These are phyloP conservation scores for Phoebastria nigripes DNA, from an alignment of 2,797 vertebrate species.

Conservation along the genomic window DNA sequence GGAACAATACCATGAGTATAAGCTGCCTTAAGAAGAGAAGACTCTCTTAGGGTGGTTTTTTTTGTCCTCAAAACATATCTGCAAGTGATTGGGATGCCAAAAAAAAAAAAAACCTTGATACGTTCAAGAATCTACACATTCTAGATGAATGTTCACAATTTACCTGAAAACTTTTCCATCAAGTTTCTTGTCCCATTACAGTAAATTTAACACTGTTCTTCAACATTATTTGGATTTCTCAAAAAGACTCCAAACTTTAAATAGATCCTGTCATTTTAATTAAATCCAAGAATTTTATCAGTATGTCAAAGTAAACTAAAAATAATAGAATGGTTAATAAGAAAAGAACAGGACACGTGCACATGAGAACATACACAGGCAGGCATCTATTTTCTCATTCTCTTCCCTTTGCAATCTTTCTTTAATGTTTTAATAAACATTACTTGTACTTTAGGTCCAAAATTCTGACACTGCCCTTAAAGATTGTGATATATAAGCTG, in stretches of 20 bases:
- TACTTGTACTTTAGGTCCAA: neutral
- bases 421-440: neutral
- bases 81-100: neutral
- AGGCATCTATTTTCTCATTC: neutral
- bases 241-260: neutral
- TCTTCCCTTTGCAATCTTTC: neutral
- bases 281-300: neutral
- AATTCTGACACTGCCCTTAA: neutral
- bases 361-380: neutral
- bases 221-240: neutral
- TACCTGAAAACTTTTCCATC: neutral
- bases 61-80: neutral
- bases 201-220: neutral
- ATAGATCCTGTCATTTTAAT: neutral
- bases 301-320: neutral
- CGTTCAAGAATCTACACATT: accelerated
- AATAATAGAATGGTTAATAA: neutral
- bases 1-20: neutral
- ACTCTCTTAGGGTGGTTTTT: accelerated
- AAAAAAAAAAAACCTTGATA: neutral
- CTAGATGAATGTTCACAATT: neutral
- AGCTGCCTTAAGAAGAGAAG: neutral
- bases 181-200: neutral
- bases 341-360: neutral
- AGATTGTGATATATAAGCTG: neutral